Evolutionary conservation across 2,113 vertebrate genomes (phyloP).

Genomic region (Saguinus imperator): DNA sequence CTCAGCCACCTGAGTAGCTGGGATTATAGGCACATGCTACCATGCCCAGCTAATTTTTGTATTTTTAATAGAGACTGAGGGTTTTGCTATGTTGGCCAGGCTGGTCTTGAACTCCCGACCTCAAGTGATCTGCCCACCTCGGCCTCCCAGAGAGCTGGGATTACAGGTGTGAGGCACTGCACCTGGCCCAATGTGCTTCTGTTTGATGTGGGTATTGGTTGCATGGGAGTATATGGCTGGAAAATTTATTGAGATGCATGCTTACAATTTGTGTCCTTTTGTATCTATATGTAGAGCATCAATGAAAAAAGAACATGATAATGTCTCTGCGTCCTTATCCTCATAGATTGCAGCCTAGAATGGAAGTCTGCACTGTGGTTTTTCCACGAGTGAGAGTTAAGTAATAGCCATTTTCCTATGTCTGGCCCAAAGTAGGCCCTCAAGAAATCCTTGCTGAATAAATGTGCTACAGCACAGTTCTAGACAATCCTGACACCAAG

Average conservation of each 20-base stretch:
- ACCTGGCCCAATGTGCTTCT: no score
- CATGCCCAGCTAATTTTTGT: no score
- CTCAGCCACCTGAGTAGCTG: no score
- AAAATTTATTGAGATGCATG: background rate
- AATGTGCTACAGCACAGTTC: background rate
- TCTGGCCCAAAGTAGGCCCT: background rate
- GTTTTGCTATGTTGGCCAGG: no score
- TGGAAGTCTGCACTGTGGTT: background rate
- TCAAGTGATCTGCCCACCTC: no score
- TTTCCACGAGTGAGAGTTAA: background rate
- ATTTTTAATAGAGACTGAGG: no score
- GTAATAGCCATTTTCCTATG: background rate
- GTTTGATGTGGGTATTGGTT: background rate
- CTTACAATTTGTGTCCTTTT: background rate
- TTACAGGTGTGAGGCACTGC: no score
- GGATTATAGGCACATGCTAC: no score
- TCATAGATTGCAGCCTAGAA: background rate
- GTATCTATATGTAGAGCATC: background rate
- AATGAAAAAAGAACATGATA: background rate
- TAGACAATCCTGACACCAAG: no score
- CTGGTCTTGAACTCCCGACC: no score
- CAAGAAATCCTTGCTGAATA: background rate
- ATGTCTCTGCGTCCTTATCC: background rate
- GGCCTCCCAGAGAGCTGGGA: no score
- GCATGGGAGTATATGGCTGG: background rate